phyloP scores from a whole-genome alignment of 2,888 invertebrate genomes.

The Pollenia labialis region DNA sequence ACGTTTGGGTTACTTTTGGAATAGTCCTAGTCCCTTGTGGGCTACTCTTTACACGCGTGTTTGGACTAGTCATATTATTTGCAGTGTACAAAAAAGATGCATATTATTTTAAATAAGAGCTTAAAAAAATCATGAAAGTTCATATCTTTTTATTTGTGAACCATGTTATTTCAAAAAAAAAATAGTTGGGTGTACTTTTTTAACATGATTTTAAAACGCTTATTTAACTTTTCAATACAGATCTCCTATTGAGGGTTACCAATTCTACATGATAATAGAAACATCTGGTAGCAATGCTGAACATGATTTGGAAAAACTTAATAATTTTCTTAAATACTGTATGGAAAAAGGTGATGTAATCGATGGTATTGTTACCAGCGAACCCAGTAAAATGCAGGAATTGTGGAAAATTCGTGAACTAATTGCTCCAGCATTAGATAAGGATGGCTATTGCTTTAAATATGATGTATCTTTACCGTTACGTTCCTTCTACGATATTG shows the following conservation, averaged over 20 bases:
- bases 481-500: slow-evolving; percentile 92
- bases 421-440: slow-evolving; percentile 89
- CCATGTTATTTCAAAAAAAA: no score
- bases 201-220: no score
- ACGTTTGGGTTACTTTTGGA: no score
- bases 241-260: slow-evolving; percentile 87
- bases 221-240: slow-evolving; percentile 68
- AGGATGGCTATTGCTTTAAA: slow-evolving; percentile 96
- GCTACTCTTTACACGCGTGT: no score
- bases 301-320: slow-evolving; percentile 96
- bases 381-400: slow-evolving; percentile 90
- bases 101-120: no score
- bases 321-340: slow-evolving; percentile 89
- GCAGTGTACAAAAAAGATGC: no score
- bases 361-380: slow-evolving; percentile 95
- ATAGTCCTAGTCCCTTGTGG: no score
- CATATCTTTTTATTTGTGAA: neutral
- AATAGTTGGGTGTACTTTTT: no score
- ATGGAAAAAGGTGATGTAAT: slow-evolving; percentile 89
- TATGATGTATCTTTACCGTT: slow-evolving; percentile 97
- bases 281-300: slow-evolving; percentile 92
- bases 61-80: no score
- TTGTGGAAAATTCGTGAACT: slow-evolving; percentile 95
- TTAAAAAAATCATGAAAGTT: no score
- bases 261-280: slow-evolving; percentile 94